Conservation (phyloP, 92 coral and sea anemone species). For the Isaurus tuberculatus region DNA sequence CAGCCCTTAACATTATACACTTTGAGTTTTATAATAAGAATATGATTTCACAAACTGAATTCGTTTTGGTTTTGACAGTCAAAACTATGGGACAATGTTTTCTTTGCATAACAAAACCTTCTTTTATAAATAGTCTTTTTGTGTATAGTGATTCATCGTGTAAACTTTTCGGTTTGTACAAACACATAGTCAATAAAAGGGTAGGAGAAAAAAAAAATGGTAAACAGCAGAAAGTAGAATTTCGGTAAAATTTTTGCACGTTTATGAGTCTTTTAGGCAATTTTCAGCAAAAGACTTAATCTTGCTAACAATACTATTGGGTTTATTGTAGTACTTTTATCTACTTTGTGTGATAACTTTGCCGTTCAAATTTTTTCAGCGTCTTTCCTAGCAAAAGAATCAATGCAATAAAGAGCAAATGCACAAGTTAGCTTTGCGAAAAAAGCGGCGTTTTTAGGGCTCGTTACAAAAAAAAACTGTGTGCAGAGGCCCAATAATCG, state of each 20-base stretch:
- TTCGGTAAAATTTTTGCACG: too few relatives aligned
- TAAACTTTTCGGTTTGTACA: not conserved
- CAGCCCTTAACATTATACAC: too few relatives aligned
- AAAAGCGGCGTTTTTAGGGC: not conserved
- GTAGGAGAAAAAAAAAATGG: not conserved
- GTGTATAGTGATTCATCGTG: too few relatives aligned
- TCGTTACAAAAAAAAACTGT: too few relatives aligned
- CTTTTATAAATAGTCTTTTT: not conserved
- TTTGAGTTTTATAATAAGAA: too few relatives aligned
- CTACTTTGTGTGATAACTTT: not conserved
- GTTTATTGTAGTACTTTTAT: too few relatives aligned
- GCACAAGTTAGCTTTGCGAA: not conserved
- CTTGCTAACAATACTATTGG: too few relatives aligned
- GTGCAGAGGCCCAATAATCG: not conserved
- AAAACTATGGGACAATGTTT: too few relatives aligned
- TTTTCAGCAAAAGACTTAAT: not conserved
- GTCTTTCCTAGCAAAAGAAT: not conserved
- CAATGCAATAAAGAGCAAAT: not conserved
- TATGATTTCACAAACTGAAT: not conserved
- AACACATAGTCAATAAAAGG: slow-evolving; percentile 3
- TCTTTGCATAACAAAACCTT: not conserved
- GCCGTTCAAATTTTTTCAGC: not conserved
- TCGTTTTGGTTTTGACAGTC: not conserved
- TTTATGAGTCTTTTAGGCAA: not conserved
- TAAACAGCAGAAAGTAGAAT: not conserved